Conservation (phyloP, 2,888 invertebrate species). For the Apamea sordens region DNA sequence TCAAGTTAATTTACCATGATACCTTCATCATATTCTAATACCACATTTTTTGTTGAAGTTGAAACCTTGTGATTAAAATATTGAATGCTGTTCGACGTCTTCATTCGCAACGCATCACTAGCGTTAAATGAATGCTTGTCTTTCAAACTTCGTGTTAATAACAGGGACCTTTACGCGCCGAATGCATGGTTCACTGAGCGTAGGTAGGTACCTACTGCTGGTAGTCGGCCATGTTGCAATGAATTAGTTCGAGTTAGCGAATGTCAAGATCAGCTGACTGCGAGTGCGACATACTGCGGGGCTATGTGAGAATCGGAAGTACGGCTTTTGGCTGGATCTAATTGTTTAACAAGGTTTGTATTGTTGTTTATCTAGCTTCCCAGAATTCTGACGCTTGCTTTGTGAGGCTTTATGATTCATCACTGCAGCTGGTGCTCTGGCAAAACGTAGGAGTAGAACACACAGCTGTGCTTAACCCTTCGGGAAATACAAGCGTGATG, state of each 20-base stretch:
- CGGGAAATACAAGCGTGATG: background rate
- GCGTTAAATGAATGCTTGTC: constrained; percentile 60
- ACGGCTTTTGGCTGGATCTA: constrained; percentile 33
- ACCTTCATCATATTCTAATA: background rate
- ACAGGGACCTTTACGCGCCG: constrained; percentile 74
- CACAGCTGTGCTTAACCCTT: background rate
- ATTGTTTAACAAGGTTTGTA: constrained; percentile 53
- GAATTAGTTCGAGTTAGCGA: constrained; percentile 76
- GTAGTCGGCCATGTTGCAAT: constrained; percentile 65
- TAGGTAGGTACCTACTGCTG: constrained; percentile 20
- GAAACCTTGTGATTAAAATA: constrained; percentile 56
- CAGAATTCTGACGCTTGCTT: constrained; percentile 18
- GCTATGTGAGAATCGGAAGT: constrained; percentile 58
- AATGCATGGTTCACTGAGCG: constrained; percentile 73
- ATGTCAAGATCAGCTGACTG: constrained; percentile 70
- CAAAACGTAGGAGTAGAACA: background rate
- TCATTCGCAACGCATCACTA: constrained; percentile 67
- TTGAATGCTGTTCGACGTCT: constrained; percentile 18
- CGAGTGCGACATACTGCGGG: constrained; percentile 44
- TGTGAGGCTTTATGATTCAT: constrained; percentile 1
- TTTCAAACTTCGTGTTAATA: constrained; percentile 75
- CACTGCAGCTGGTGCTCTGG: background rate
- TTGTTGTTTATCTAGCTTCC: constrained; percentile 26
- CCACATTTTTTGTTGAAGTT: constrained; percentile 6
- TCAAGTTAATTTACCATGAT: background rate